Percentiles rank a stretch among this genome's conserved stretches.
These are phyloP conservation scores for Helicorthomorpha holstii DNA, from an alignment of 1,140 invertebrate genomes.

Conservation along the genomic window DNA sequence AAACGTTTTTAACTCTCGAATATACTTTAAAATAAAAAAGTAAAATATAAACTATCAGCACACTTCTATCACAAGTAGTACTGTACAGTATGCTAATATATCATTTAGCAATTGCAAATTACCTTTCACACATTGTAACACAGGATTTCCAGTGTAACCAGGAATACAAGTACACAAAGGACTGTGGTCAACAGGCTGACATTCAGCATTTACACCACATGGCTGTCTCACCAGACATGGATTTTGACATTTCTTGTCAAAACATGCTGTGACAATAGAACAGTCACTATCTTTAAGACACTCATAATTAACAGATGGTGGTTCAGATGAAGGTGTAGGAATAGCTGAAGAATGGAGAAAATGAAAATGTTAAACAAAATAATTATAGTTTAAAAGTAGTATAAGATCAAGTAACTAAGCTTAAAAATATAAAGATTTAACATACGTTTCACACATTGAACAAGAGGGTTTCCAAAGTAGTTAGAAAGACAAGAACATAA, in stretches of 20 bases:
- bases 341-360: neutral
- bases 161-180: constrained; percentile 67
- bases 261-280: constrained; percentile 36
- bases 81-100: constrained; percentile 13
- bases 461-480: constrained; percentile 8
- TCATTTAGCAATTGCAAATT: constrained; percentile 14
- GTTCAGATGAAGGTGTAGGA: neutral
- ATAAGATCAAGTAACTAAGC: too few species aligned
- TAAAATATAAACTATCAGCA: neutral
- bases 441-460: constrained; percentile 7
- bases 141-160: constrained; percentile 65
- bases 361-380: neutral
- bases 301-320: constrained; percentile 32
- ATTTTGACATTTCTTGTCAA: constrained; percentile 49
- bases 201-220: constrained; percentile 65
- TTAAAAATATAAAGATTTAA: constrained; percentile 11
- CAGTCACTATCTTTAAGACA: constrained; percentile 52
- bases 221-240: constrained; percentile 28
- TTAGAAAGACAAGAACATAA: constrained; percentile 64
- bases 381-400: too few species aligned
- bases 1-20: too few species aligned
- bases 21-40: too few species aligned
- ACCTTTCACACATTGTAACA: constrained; percentile 32
- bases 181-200: constrained; percentile 46
- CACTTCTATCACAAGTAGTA: constrained; percentile 10